Conservation (phyloP, 2,888 invertebrate genomes). For the Alcis repandata region DNA sequence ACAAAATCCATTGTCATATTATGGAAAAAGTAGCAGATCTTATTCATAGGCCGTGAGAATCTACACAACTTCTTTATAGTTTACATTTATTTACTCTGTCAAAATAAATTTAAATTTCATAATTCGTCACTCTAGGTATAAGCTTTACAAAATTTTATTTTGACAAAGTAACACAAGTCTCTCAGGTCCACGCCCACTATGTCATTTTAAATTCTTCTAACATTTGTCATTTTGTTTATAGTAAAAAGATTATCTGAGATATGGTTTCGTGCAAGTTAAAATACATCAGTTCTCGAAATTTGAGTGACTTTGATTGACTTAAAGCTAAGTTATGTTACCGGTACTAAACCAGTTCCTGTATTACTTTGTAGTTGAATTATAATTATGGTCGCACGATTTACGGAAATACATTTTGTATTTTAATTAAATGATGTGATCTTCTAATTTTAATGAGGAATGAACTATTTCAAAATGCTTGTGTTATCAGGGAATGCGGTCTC, state of each 20-base stretch:
- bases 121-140: background rate
- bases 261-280: slow-evolving; percentile 27
- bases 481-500: background rate
- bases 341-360: slow-evolving; percentile 15
- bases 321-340: slow-evolving; percentile 30
- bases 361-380: slow-evolving; percentile 3
- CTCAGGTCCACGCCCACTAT: slow-evolving; percentile 51
- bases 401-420: slow-evolving; percentile 28
- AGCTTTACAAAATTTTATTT: background rate
- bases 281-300: slow-evolving; percentile 21
- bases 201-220: slow-evolving; percentile 54
- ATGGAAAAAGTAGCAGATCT: slow-evolving; percentile 39
- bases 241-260: slow-evolving; percentile 30
- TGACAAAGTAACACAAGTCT: slow-evolving; percentile 14
- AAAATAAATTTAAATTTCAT: slow-evolving; percentile 2
- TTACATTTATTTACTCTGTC: slow-evolving; percentile 15
- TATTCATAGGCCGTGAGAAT: slow-evolving; percentile 62
- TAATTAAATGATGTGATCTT: slow-evolving; percentile 13
- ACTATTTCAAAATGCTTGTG: background rate
- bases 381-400: slow-evolving; percentile 20
- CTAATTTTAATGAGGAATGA: slow-evolving; percentile 6
- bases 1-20: slow-evolving; percentile 53
- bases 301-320: slow-evolving; percentile 34
- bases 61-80: slow-evolving; percentile 8
- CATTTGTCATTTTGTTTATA: slow-evolving; percentile 60